phyloP scores from a whole-genome alignment of 2,888 invertebrate genomes.

The Drosophila bunnanda region DNA sequence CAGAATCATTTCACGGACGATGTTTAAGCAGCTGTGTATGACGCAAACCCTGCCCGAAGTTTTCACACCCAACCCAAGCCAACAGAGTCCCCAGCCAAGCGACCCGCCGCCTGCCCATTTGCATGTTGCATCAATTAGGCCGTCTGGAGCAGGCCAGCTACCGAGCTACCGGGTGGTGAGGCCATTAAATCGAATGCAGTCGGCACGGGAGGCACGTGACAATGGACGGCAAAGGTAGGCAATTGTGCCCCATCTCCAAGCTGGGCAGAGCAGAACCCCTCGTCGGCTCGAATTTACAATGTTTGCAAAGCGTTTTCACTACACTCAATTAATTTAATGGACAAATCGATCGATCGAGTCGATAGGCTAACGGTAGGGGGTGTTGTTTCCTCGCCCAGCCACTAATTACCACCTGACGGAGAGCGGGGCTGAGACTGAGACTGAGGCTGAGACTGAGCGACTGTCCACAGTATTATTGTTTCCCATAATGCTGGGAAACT shows the following conservation, averaged over 20 bases:
- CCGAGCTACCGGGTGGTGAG: slow-evolving; percentile 33
- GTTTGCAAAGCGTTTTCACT: slow-evolving; percentile 64
- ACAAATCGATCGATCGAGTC: slow-evolving; percentile 66
- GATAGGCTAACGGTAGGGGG: slow-evolving; percentile 51
- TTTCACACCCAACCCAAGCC: slow-evolving; percentile 30
- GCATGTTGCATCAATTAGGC: slow-evolving; percentile 74
- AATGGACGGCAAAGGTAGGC: slow-evolving; percentile 33
- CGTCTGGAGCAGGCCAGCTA: slow-evolving; percentile 57
- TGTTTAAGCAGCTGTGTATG: slow-evolving; percentile 49
- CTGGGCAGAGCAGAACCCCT: not conserved
- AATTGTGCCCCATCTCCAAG: not conserved
- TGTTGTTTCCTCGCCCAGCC: slow-evolving; percentile 38
- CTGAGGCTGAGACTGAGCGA: slow-evolving; percentile 1
- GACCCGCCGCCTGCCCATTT: slow-evolving; percentile 42
- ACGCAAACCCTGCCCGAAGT: slow-evolving; percentile 15
- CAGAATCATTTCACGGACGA: slow-evolving; percentile 19
- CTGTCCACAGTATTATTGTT: slow-evolving; percentile 7
- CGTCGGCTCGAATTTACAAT: slow-evolving; percentile 35
- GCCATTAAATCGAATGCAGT: slow-evolving; percentile 63
- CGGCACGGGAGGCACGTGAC: slow-evolving; percentile 63
- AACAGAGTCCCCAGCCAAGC: not conserved
- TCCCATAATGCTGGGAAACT: slow-evolving; percentile 6
- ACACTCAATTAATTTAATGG: slow-evolving; percentile 77
- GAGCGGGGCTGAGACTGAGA: too few species aligned
- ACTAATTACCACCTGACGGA: slow-evolving; percentile 49